Base-by-base conservation (phyloP, 2,113 vertebrate genomes). In the Pagrus major region DNA sequence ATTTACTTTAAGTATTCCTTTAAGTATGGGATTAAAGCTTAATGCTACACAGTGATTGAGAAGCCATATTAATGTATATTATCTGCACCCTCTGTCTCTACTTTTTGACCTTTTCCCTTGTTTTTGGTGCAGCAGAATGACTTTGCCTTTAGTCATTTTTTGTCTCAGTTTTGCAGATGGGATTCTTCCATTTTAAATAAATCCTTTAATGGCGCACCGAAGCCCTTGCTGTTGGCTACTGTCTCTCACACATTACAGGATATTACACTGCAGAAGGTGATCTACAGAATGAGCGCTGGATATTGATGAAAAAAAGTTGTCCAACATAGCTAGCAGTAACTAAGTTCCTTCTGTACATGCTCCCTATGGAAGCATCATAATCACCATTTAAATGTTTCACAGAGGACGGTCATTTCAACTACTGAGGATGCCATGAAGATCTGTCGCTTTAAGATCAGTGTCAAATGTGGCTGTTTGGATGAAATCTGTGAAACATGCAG, bases 61-160 rank as follows among this genome's bases (percentile, higher is more conserved):
- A 23, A 72, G 37, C 16, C 37, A 65, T 31, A 11, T 29, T 73
- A 71, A 69, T 31, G 63, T 41, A 33, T 23, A 58, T 59, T 65
- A 82, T 70, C 54, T 70, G 51, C 42, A 69, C 15, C 70, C 27
- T 25, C 46, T 41, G 21, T 18, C 14, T 49, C 52, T 44, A 4
- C 44, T 54, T 60, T 41, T 4, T 58, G 42, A 76, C 23, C 21
- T 59, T 58, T 60, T 5, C 12, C 29, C 41, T 68, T 75, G 46
- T 72, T 71, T 75, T 78, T 59, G 31, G 35, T 11, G 12, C 25
- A 51, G 63, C 47, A 73, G 72, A 73, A 61, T 80, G 81, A 90
- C 87, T 88, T 86, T 89, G 87, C 86, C 91, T 75, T 77, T 39
- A 67, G 87, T 74, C 76, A 59, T 90, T 69, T 76, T 81, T 81